phyloP scores from a whole-genome alignment of 1,140 invertebrate species.

The Diplogasteroides magnus region DNA sequence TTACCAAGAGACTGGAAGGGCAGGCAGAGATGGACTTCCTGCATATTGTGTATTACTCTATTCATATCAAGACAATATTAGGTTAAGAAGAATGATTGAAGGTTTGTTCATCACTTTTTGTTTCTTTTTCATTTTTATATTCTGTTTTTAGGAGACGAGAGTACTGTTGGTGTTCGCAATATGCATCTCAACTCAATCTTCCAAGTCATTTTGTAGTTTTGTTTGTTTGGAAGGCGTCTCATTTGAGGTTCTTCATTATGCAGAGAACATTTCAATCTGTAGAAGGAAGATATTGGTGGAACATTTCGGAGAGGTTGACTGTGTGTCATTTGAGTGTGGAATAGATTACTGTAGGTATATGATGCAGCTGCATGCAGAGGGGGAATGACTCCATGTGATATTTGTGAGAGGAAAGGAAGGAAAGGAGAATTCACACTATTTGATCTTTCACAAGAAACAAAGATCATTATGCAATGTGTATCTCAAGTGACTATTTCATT shows the following conservation, averaged over 20 bases:
- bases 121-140: background rate
- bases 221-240: too few species aligned
- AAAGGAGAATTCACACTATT: constrained; percentile 26
- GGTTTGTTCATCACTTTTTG: constrained; percentile 9
- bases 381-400: constrained; percentile 21
- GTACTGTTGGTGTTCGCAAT: constrained; percentile 19
- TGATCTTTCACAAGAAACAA: constrained; percentile 26
- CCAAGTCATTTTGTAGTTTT: constrained; percentile 33
- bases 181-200: constrained; percentile 37
- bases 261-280: constrained; percentile 41
- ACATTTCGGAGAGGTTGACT: constrained; percentile 42
- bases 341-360: constrained; percentile 32
- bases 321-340: background rate
- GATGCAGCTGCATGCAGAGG: constrained; percentile 26
- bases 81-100: constrained; percentile 34
- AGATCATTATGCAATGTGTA: constrained; percentile 15
- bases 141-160: constrained; percentile 16
- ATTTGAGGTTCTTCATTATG: too few species aligned
- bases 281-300: constrained; percentile 42
- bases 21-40: constrained; percentile 68
- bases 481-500: background rate
- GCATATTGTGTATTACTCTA: constrained; percentile 35
- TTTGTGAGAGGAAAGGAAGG: constrained; percentile 20
- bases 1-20: constrained; percentile 93
- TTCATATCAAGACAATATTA: constrained; percentile 28